These are phyloP conservation scores for Chaetodon trifasciatus DNA, from an alignment of 2,797 vertebrate species.

Conservation along the genomic window DNA sequence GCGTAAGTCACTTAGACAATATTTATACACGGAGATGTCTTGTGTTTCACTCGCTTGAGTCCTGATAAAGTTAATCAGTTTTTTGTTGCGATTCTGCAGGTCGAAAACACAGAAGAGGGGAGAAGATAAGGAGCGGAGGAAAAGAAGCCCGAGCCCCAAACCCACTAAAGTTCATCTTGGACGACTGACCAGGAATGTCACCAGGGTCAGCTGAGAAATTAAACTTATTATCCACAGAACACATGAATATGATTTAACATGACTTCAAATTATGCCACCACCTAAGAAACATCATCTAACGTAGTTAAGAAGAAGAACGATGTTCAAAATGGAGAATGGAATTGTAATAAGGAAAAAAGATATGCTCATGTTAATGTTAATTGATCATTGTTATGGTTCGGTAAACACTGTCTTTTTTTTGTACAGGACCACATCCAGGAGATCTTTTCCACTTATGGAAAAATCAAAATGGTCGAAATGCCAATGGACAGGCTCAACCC, in stretches of 20 bases:
- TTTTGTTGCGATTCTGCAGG: constrained; percentile 68
- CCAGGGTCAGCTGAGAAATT: constrained; percentile 87
- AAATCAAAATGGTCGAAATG: constrained; percentile 97
- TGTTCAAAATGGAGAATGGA: too few species aligned
- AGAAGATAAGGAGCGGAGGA: constrained; percentile 95
- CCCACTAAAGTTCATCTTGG: constrained; percentile 97
- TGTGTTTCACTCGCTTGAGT: not conserved
- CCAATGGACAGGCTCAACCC: constrained; percentile 91
- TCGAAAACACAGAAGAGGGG: constrained; percentile 95
- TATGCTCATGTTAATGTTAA: too few species aligned
- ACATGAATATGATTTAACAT: not conserved
- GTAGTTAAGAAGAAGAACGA: not conserved
- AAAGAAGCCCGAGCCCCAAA: constrained; percentile 93
- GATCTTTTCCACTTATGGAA: constrained; percentile 96
- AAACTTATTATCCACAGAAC: not conserved
- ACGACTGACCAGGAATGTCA: constrained; percentile 95
- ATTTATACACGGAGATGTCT: not conserved
- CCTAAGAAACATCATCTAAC: not conserved
- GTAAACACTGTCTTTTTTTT: constrained; percentile 1
- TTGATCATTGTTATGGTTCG: too few species aligned
- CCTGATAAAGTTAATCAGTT: rapidly evolving
- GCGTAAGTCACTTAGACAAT: constrained; percentile 82
- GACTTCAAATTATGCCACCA: not conserved
- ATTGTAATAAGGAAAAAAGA: too few species aligned
- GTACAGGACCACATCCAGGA: constrained; percentile 95